A percentile compares a stretch with the other conserved stretches of the same genome.
Evolutionary conservation across 2,888 invertebrate species (phyloP).

Genomic region (Tetanocera ferruginea): DNA sequence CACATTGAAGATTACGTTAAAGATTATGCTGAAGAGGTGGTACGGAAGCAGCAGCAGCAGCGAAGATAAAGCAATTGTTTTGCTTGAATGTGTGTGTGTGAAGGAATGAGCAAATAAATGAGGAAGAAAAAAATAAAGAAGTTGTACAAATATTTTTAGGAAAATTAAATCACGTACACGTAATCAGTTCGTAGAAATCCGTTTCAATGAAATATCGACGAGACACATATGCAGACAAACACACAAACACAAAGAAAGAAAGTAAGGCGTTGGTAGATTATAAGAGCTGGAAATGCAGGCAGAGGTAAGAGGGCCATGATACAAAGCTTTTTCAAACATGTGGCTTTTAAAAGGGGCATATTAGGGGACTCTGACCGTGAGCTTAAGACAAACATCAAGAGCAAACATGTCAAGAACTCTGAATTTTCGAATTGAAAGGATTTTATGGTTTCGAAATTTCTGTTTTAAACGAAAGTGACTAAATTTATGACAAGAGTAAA

Average conservation of each 20-base stretch:
- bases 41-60: neutral
- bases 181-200: constrained; percentile 19
- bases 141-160: constrained; percentile 2
- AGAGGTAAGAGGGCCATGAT: neutral
- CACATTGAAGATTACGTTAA: neutral
- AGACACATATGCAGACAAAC: neutral
- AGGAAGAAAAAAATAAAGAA: neutral
- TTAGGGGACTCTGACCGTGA: too few species aligned
- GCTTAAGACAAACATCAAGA: too few species aligned
- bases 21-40: neutral
- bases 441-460: too few species aligned
- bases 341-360: too few species aligned
- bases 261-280: neutral
- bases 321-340: neutral
- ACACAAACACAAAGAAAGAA: neutral
- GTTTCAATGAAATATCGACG: constrained; percentile 9
- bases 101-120: neutral
- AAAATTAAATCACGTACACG: constrained; percentile 33
- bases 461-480: too few species aligned
- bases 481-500: too few species aligned
- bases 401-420: too few species aligned
- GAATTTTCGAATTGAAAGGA: too few species aligned
- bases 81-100: neutral
- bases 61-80: neutral
- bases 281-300: neutral